Evolutionary conservation across 2,113 vertebrate species (phyloP), one percentile per base, ranked within the genome.

Genomic region (Perognathus longimembris): DNA sequence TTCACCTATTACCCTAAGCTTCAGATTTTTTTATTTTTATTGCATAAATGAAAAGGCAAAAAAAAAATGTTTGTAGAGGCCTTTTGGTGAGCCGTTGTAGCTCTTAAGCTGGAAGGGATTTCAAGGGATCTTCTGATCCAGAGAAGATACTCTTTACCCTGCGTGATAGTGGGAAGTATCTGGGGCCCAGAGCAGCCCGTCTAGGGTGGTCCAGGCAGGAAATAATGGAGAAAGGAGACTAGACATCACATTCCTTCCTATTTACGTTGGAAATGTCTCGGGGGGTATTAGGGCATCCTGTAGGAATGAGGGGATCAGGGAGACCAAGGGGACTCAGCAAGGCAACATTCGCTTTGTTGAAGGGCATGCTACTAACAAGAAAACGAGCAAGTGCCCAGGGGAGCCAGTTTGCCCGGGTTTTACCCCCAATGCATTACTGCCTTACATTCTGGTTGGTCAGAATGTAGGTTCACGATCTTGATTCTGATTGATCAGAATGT

Each of bases 21-120:
- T 93, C 67, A 36, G 88, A 75, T 93, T 95, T 91, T 81, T 54
- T 93, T 95, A 89, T 81, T 54, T 54, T 54, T 54, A 84, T 64
- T 83, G 90, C 80, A 89, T 50, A 83, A 78, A 92, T 87, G 64
- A 59, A 74, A 94, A 75, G 57, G 66, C 28, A 30, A 69, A 83
- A 77, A 77, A 76, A 78, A 32, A 54, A 36, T 95, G 95, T 95
- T 74, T 75, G 36, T 54, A 71, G 64, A 94, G n/a, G 30, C 50
- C 42, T 1, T 90, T 93, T 87, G 40, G 77, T 57, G 79, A 74
- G 81, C 66, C 85, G 32, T 88, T 63, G 30, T 66, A 85, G 67
- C 57, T 81, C 70, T 85, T 88, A 50, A 90, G 63, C 90, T 85
- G 11, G 61, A 54, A 79, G 84, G 81, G 71, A 91, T 82, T 95